Evolutionary conservation across 2,888 invertebrate species (phyloP).

Genomic region (Oligia strigilis): DNA sequence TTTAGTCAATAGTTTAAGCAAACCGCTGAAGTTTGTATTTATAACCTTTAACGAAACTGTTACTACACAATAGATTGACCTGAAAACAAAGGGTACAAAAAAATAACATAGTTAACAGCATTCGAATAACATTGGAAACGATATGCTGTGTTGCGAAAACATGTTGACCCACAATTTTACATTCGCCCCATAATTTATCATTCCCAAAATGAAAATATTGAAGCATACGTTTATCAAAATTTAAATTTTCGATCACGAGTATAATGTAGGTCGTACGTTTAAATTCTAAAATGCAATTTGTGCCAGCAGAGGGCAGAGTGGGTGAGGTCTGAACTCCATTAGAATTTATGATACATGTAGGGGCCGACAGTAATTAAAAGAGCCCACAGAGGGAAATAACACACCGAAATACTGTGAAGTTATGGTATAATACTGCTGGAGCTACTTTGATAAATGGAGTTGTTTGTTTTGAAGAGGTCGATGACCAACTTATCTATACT

Average conservation of each 20-base stretch:
- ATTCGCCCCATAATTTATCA: slow-evolving; percentile 28
- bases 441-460: slow-evolving; percentile 72
- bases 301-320: slow-evolving; percentile 67
- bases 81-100: slow-evolving; percentile 15
- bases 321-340: slow-evolving; percentile 80
- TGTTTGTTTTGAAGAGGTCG: slow-evolving; percentile 70
- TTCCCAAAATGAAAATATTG: slow-evolving; percentile 58
- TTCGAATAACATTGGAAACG: slow-evolving; percentile 16
- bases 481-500: slow-evolving; percentile 45
- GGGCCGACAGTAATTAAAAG: slow-evolving; percentile 87
- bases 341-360: slow-evolving; percentile 88
- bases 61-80: slow-evolving; percentile 13
- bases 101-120: slow-evolving; percentile 17
- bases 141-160: not conserved
- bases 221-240: slow-evolving; percentile 59
- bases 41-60: slow-evolving; percentile 32
- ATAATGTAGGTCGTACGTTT: slow-evolving; percentile 70
- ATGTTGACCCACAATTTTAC: slow-evolving; percentile 15
- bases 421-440: slow-evolving; percentile 72
- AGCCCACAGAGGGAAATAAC: slow-evolving; percentile 84
- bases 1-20: slow-evolving; percentile 36
- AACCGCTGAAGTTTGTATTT: slow-evolving; percentile 32
- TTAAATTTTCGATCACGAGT: slow-evolving; percentile 64
- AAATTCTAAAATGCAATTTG: slow-evolving; percentile 86
- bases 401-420: slow-evolving; percentile 73